These are phyloP conservation scores for Olivierus martensii DNA, from an alignment of 1,140 invertebrate species.

Conservation along the genomic window DNA sequence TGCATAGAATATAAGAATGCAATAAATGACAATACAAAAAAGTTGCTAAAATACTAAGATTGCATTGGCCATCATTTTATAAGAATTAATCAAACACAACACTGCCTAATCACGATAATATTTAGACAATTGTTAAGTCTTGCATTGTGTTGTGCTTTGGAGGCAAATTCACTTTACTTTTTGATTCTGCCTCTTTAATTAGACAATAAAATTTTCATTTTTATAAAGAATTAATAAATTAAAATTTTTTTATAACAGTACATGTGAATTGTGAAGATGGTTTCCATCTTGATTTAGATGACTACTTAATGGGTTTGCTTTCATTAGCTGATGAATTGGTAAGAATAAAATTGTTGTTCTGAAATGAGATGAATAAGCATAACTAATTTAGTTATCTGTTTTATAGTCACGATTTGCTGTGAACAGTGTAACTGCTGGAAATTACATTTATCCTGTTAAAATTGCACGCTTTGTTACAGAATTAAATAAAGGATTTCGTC, in stretches of 20 bases:
- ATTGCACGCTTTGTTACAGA: constrained; percentile 76
- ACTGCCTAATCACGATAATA: too few relatives aligned
- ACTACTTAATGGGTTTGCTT: constrained; percentile 71
- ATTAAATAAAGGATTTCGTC: constrained; percentile 69
- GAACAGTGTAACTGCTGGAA: constrained; percentile 73
- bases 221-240: constrained; percentile 10
- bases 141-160: too few relatives aligned
- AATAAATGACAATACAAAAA: too few relatives aligned
- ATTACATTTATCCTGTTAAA: constrained; percentile 60
- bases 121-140: too few relatives aligned
- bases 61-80: too few relatives aligned
- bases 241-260: constrained; percentile 33
- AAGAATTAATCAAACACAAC: too few relatives aligned
- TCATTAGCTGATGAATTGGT: constrained; percentile 69
- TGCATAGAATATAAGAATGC: too few relatives aligned
- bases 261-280: constrained; percentile 37
- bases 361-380: too few relatives aligned
- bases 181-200: too few relatives aligned
- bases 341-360: constrained; percentile 22
- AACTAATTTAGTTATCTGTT: not conserved
- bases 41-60: too few relatives aligned
- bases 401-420: constrained; percentile 60
- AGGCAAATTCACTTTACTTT: too few relatives aligned
- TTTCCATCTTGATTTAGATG: constrained; percentile 80
- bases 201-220: too few relatives aligned